These are phyloP conservation scores for Acanthochromis polyacanthus DNA, from an alignment of 2,113 vertebrate genomes.

Conservation along the genomic window DNA sequence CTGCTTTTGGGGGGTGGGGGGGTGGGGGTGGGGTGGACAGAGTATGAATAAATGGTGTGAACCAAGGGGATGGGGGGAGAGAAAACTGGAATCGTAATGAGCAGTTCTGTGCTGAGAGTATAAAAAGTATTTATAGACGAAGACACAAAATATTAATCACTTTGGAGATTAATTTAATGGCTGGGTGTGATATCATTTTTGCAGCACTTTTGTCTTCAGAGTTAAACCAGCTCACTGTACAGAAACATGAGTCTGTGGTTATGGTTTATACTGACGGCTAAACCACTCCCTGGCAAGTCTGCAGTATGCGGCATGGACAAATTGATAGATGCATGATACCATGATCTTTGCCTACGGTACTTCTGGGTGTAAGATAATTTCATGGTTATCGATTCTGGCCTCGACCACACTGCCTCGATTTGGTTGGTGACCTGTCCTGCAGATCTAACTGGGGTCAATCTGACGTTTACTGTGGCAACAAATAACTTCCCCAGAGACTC, in stretches of 20 bases:
- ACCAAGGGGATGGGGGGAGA: constrained; percentile 24
- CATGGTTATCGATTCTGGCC: constrained; percentile 44
- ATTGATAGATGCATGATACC: constrained; percentile 28
- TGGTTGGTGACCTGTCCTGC: constrained; percentile 18
- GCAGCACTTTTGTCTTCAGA: background rate
- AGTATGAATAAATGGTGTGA: constrained; percentile 48
- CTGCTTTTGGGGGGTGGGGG: no score
- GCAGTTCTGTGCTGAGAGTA: constrained; percentile 18
- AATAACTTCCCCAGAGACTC: constrained; percentile 5
- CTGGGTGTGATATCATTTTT: background rate
- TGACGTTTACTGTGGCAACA: constrained; percentile 11
- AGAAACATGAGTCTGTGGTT: constrained; percentile 7
- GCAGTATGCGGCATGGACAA: background rate
- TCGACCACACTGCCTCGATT: constrained; percentile 1
- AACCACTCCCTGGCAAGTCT: background rate
- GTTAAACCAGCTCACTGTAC: constrained; percentile 4
- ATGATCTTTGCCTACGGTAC: constrained; percentile 17
- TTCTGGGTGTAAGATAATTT: constrained; percentile 20
- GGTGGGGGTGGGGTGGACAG: constrained; percentile 2
- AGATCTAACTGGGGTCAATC: constrained; percentile 33
- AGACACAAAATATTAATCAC: constrained; percentile 16
- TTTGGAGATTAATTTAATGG: constrained; percentile 20
- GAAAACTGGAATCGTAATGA: constrained; percentile 32
- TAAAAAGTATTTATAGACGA: constrained; percentile 33
- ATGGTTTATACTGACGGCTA: background rate